A percentile compares a stretch with the other conserved stretches of the same genome.
phyloP scores from a whole-genome alignment of 2,888 invertebrate genomes.

The Dione vanillae region DNA sequence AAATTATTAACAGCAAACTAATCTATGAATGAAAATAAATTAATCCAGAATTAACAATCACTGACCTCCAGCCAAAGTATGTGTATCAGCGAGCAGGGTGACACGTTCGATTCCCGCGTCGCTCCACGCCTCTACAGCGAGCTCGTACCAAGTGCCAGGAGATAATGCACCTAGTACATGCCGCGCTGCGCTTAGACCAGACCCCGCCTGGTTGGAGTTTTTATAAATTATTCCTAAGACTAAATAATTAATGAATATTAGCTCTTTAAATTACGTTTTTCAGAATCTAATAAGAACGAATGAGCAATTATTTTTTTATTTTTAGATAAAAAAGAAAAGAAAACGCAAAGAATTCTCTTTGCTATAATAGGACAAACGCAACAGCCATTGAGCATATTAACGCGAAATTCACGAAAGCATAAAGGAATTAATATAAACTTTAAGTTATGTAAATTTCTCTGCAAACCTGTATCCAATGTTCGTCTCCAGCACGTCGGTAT shows the following conservation, averaged over 20 bases:
- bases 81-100: conserved; percentile 84
- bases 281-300: too few relatives aligned
- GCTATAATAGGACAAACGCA: too few relatives aligned
- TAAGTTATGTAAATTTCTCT: not conserved
- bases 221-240: too few relatives aligned
- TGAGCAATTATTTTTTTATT: too few relatives aligned
- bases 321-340: too few relatives aligned
- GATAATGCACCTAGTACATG: conserved; percentile 81
- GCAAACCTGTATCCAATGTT: conserved; percentile 78
- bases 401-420: too few relatives aligned
- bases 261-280: too few relatives aligned
- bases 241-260: too few relatives aligned
- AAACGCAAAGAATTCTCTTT: too few relatives aligned
- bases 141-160: conserved; percentile 86
- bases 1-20: not conserved
- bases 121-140: conserved; percentile 84
- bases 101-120: conserved; percentile 85
- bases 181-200: conserved; percentile 70
- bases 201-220: conserved; percentile 63
- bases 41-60: too few relatives aligned
- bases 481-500: conserved; percentile 84
- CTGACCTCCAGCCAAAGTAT: conserved; percentile 77
- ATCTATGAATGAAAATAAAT: not conserved
- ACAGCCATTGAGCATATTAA: too few relatives aligned
- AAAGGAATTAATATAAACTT: too few relatives aligned